Conservation (phyloP, 2,113 vertebrate genomes). For the Dolichotis patagonum region DNA sequence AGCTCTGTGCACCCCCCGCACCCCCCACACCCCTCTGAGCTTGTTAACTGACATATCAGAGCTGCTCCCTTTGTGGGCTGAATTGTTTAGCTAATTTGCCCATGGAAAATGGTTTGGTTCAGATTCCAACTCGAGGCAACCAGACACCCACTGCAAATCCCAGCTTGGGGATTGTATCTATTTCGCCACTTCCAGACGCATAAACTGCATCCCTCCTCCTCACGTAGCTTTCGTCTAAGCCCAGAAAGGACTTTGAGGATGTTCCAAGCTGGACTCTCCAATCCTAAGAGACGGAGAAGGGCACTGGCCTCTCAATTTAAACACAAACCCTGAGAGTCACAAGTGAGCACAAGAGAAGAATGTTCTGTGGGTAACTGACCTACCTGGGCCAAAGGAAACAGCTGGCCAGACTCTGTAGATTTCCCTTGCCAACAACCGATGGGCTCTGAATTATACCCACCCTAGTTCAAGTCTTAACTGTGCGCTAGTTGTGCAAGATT, state of each 20-base stretch:
- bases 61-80: conserved; percentile 75
- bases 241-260: neutral
- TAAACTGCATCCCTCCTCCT: conserved; percentile 16
- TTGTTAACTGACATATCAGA: conserved; percentile 69
- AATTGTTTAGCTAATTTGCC: conserved; percentile 81
- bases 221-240: neutral
- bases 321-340: neutral
- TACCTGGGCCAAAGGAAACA: neutral
- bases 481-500: neutral
- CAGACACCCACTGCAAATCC: conserved; percentile 76
- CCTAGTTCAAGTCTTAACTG: neutral
- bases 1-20: neutral
- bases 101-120: conserved; percentile 80
- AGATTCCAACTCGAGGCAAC: conserved; percentile 79
- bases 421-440: neutral
- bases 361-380: neutral
- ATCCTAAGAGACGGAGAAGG: neutral
- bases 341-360: neutral
- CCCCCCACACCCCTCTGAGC: conserved; percentile 44
- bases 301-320: neutral
- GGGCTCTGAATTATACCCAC: neutral
- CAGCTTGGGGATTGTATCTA: conserved; percentile 77
- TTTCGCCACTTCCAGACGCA: conserved; percentile 69
- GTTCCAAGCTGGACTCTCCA: neutral
- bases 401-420: neutral